Evolutionary conservation across 2,113 vertebrate genomes (phyloP), one percentile per base, ranked within the genome.

Genomic region (Dasypus novemcinctus): DNA sequence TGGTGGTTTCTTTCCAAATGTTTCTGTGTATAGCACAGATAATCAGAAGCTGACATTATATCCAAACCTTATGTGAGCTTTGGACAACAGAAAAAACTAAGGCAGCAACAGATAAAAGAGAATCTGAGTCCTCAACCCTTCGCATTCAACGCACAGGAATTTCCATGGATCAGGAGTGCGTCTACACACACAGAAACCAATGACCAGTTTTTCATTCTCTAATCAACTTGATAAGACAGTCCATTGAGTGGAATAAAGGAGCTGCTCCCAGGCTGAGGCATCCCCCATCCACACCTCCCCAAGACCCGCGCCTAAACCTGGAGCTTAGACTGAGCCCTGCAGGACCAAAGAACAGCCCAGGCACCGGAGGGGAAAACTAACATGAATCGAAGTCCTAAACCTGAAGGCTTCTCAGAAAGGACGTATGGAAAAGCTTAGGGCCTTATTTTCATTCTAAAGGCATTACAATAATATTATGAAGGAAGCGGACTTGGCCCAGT

Each of bases 401-500:
- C 72, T 57, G 63, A 52, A 66, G 36, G 36, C 52, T 76, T 91
- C 89, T 85, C 41, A 93, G 81, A 95, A 46, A 81, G 81, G 74
- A 93, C 91, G 94, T 82, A 76, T 94, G 97, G 97, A 96, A 97
- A 82, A 86, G 64, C 14, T 95, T 96, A 94, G 15, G 54, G 83
- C 57, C 54, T 92, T 95, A 71, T 92, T 92, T 95, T 96, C 88
- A 96, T 95, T 89, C 95, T 80, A 92, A 95, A 97, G 81, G 69
- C 86, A 93, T 94, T 96, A 89, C 74, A 90, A 95, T 31, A 85
- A 95, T 79, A 79, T 89, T 72, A 92, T 0, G 4, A 94, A 84
- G n/a, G n/a, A n/a, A n/a, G n/a, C n/a, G n/a, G n/a, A n/a, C n/a
- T n/a, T n/a, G n/a, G n/a, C n/a, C n/a, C n/a, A n/a, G n/a, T n/a